Conservation (phyloP, 2,797 vertebrate species). For the Sebastes iracundus region DNA sequence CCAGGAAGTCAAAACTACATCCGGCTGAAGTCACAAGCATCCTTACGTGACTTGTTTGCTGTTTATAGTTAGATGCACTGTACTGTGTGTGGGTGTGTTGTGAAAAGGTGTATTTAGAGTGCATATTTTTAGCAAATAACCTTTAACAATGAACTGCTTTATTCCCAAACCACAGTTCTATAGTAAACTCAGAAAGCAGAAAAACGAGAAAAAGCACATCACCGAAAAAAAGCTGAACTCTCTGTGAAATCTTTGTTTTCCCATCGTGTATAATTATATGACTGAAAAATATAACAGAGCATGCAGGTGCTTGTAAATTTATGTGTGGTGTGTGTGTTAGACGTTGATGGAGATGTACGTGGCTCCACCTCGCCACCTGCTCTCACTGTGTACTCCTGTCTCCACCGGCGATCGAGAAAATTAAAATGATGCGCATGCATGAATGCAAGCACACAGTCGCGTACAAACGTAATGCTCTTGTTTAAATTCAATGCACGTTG, state of each 20-base stretch:
- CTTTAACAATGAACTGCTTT: conserved; percentile 21
- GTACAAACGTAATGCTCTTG: neutral
- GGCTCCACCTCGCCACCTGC: conserved; percentile 61
- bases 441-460: neutral
- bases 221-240: neutral
- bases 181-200: neutral
- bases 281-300: neutral
- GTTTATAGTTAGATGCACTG: neutral
- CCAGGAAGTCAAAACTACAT: conserved; percentile 1
- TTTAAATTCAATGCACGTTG: neutral
- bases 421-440: neutral
- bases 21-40: neutral
- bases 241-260: neutral
- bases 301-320: conserved; percentile 20
- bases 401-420: neutral
- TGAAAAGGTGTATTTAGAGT: neutral
- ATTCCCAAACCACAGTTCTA: conserved; percentile 8
- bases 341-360: conserved; percentile 26
- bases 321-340: neutral
- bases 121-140: neutral
- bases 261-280: neutral
- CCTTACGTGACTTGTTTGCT: neutral
- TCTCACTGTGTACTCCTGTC: conserved; percentile 32
- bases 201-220: neutral
- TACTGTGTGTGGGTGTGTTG: neutral